Evolutionary conservation across 2,113 vertebrate genomes (phyloP), one percentile per base, ranked within the genome.

Genomic region (rat (Rattus norvegicus)): DNA sequence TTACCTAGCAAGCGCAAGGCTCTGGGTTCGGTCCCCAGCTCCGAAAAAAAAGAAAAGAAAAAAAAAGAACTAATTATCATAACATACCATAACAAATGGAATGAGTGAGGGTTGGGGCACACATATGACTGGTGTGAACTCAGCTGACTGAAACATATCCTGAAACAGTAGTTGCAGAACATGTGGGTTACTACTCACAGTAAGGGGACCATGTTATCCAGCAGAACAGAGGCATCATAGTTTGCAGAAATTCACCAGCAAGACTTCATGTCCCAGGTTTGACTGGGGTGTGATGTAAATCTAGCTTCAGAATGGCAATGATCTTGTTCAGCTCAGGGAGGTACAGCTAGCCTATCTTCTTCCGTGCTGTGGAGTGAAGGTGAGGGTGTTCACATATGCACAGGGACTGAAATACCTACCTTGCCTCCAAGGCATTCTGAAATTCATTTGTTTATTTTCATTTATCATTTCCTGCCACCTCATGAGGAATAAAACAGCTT

Each of bases 121-220:
- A n/a, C 1, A 20, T 10, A 1, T 43, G 67, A 30, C 2, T 1
- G 39, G 30, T 83, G 8, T 7, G 30, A 77, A 80, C 0, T 0
- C 2, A 12, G 36, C 3, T 86, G 52, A 5, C 33, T 7, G 0
- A 14, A 77, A 39, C 17, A 93, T 67, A 61, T 1, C 33, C 8
- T 77, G 11, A 76, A 84, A 14, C 9, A 1, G 30, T 22, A 7
- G 19, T 52, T 67, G 47, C 17, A 4, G 9, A 16, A 30, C 14
- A 36, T 28, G 16, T 63, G 6, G 47, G 26, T 69, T 90, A 11
- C 69, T 36, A 5, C 14, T 77, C 67, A 81, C 36, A 56, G 79
- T 47, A 76, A 84, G 3, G 20, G 7, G 7, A 36, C 28, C 4
- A 2, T 0, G 3, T n/a, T 14, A 81, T 13, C 28, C 89, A 54